Evolutionary conservation across 2,888 invertebrate genomes (phyloP), one percentile per base, ranked within the genome.

Genomic region (Entomobrya multifasciata): DNA sequence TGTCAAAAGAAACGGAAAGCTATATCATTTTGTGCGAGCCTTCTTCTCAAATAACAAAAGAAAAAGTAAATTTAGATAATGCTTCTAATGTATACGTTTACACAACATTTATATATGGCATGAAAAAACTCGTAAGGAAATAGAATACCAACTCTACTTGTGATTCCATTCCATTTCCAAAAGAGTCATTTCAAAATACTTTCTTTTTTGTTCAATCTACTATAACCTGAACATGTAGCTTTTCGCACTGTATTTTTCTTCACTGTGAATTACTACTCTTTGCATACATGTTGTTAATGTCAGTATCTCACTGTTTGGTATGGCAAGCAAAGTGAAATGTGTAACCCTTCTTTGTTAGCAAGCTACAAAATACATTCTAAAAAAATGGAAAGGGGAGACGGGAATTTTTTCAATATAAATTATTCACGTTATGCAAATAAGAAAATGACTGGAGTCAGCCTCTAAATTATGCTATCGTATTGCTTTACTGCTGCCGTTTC

Each of bases 351-450:
- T 5, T 15, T 36, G 8, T 36, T 36, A 36, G 1, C 10, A 60
- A 0, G 6, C 65, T 65, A 65, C 65, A 62, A 3, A 1, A 13
- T n/a, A 27, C 15, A 65, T 36, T 36, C 0, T 15, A 36, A 30
- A 36, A 41, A 65, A 11, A 57, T 22, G 65, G 30, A n/a, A 17
- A 65, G 3, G 36, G 36, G 20, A 65, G n/a, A n/a, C n/a, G n/a
- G n/a, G n/a, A 65, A 60, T 30, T 30, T 65, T 41, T 11, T 20
- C 10, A n/a, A 6, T 30, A 17, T 65, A 65, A 30, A 65, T 65
- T 65, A 65, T 65, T 30, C 65, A 65, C 36, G 65, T 65, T 65
- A 65, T 65, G 65, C 65, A 65, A 65, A 65, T 65, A 65, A 27
- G n/a, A 65, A 65, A 65, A 65, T 41, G 65, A 65, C 65, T 65